A percentile compares a stretch with the other conserved stretches of the same genome.
Evolutionary conservation across 2,113 vertebrate genomes (phyloP).

Genomic region (Beaufortia kweichowensis): DNA sequence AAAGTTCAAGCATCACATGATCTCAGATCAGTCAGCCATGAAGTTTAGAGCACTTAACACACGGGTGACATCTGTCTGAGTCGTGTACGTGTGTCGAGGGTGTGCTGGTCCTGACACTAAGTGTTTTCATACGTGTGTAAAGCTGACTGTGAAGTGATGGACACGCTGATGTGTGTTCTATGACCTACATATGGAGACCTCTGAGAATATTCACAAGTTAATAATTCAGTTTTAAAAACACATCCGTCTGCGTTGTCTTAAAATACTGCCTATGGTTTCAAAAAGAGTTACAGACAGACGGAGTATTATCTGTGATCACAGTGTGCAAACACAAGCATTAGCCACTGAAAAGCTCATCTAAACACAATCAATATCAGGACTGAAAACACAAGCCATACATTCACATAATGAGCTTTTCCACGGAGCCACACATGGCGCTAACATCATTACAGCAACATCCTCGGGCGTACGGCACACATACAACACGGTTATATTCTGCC

Average conservation of each 20-base stretch:
- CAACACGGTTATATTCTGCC: constrained; percentile 52
- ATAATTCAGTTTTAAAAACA: constrained; percentile 64
- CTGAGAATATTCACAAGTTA: constrained; percentile 53
- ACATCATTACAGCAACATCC: constrained; percentile 36
- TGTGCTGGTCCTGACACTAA: neutral
- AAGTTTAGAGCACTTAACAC: neutral
- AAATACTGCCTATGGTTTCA: neutral
- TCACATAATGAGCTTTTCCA: constrained; percentile 33
- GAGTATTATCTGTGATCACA: constrained; percentile 17
- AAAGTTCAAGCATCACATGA: too few relatives aligned
- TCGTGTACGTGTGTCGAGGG: neutral
- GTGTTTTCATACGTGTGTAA: neutral
- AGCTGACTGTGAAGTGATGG: neutral
- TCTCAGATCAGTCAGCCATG: neutral
- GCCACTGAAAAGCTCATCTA: constrained; percentile 17
- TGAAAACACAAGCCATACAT: constrained; percentile 9
- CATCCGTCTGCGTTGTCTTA: neutral
- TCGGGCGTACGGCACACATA: constrained; percentile 49
- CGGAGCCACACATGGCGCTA: constrained; percentile 27
- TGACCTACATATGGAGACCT: constrained; percentile 67
- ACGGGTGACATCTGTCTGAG: neutral
- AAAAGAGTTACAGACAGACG: neutral
- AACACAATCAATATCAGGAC: constrained; percentile 36
- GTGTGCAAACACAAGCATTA: constrained; percentile 12
- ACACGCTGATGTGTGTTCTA: constrained; percentile 2